These are phyloP conservation scores for Tubulanus polymorphus DNA, from an alignment of 2,888 invertebrate species.

Conservation along the genomic window DNA sequence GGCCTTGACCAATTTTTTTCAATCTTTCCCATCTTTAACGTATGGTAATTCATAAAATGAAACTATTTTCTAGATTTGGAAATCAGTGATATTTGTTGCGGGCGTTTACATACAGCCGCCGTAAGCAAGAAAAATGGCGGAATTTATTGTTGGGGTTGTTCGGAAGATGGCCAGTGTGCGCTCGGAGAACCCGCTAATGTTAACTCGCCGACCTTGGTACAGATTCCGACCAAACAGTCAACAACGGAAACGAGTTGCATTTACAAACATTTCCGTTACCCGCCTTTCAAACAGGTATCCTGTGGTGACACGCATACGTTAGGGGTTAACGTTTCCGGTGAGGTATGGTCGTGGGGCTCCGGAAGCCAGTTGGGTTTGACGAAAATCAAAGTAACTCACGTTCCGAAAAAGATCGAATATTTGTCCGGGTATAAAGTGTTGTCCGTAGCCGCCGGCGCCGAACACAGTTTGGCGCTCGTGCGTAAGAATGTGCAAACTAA, in stretches of 20 bases:
- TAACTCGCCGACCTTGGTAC: slow-evolving; percentile 25
- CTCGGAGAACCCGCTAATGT: slow-evolving; percentile 54
- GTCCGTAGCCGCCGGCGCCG: slow-evolving; percentile 38
- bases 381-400: slow-evolving; percentile 15
- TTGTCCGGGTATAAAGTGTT: slow-evolving; percentile 36
- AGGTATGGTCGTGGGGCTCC: slow-evolving; percentile 50
- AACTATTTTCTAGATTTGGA: slow-evolving; percentile 49
- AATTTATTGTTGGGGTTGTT: slow-evolving; percentile 51
- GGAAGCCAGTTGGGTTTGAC: slow-evolving; percentile 41
- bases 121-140: slow-evolving; percentile 36
- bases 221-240: slow-evolving; percentile 18
- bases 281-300: slow-evolving; percentile 26
- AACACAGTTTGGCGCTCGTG: slow-evolving; percentile 43
- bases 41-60: too few species aligned
- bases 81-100: slow-evolving; percentile 69
- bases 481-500: slow-evolving; percentile 20
- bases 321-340: slow-evolving; percentile 37
- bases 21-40: too few species aligned
- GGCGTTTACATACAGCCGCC: slow-evolving; percentile 63
- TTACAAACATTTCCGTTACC: slow-evolving; percentile 18
- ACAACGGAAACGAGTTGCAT: slow-evolving; percentile 33
- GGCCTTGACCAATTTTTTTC: too few species aligned
- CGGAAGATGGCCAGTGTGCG: slow-evolving; percentile 62
- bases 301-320: slow-evolving; percentile 46
- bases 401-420: slow-evolving; percentile 31